phyloP scores from a whole-genome alignment of 2,113 vertebrate genomes.

The Struthidea cinerea region DNA sequence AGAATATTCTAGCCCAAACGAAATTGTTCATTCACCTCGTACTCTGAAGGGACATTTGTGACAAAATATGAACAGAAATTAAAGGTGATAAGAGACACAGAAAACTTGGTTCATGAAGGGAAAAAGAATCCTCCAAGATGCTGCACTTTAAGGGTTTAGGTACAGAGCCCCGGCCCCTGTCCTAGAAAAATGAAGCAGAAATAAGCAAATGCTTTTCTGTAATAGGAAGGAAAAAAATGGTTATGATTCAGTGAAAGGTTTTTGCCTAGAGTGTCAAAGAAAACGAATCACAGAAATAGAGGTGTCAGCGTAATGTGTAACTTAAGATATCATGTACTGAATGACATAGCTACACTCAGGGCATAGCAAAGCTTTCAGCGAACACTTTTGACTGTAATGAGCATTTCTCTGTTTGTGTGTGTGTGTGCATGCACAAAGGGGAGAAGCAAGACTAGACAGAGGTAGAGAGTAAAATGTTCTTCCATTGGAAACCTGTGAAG shows the following conservation, averaged over 20 bases:
- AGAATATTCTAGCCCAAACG: not conserved
- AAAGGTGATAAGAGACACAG: not conserved
- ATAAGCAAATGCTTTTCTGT: not conserved
- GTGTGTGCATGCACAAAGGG: not conserved
- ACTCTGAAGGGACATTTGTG: slow-evolving; percentile 12
- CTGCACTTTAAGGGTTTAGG: slow-evolving; percentile 9
- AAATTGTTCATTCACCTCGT: not conserved
- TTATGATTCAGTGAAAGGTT: not conserved
- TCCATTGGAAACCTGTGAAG: not conserved
- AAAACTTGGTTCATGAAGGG: not conserved
- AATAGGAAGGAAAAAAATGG: not conserved
- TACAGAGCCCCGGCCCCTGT: not conserved
- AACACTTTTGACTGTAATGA: not conserved
- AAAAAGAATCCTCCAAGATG: not conserved
- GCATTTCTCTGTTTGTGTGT: not conserved
- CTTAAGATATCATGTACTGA: not conserved
- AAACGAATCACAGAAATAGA: slow-evolving; percentile 7
- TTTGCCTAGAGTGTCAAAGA: not conserved
- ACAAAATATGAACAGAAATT: not conserved
- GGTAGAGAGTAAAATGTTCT: not conserved
- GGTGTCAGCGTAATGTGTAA: not conserved
- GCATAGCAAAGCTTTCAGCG: not conserved
- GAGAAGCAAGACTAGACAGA: not conserved
- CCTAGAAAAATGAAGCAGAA: slow-evolving; percentile 5
- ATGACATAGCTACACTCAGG: not conserved